These are phyloP conservation scores for Heteromyza rotundicornis DNA, from an alignment of 2,888 invertebrate species.

Conservation along the genomic window DNA sequence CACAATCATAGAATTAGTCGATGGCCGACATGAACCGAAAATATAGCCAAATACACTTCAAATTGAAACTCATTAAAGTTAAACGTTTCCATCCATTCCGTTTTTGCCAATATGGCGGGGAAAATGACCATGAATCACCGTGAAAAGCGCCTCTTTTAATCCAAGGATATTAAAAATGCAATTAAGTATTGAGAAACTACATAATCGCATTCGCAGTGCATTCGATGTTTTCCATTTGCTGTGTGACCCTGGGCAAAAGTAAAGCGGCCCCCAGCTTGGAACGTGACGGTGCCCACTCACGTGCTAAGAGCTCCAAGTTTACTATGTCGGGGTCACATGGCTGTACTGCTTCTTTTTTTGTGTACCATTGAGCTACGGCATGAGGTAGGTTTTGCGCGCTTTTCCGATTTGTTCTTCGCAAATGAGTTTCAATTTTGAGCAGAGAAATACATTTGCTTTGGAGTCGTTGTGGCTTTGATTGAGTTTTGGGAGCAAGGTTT, in stretches of 20 bases:
- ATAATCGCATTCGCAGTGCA: neutral
- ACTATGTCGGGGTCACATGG: slow-evolving; percentile 50
- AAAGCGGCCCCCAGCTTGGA: neutral
- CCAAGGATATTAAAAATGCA: slow-evolving; percentile 1
- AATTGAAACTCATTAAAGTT: too few species aligned
- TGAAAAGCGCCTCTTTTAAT: neutral
- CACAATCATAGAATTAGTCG: too few species aligned
- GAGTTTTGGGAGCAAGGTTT: slow-evolving; percentile 4
- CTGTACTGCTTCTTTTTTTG: too few species aligned
- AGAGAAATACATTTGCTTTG: neutral
- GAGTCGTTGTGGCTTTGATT: slow-evolving; percentile 4
- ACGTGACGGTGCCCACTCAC: neutral
- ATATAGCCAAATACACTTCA: too few species aligned
- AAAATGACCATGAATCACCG: neutral
- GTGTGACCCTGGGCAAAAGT: neutral
- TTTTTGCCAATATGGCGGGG: too few species aligned
- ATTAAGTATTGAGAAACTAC: neutral
- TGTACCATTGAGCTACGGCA: neutral
- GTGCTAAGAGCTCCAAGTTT: slow-evolving; percentile 39
- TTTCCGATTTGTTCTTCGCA: too few species aligned
- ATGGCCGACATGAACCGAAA: too few species aligned
- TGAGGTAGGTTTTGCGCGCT: neutral
- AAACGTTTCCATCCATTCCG: too few species aligned
- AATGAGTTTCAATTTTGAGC: too few species aligned
- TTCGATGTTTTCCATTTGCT: neutral